These are phyloP conservation scores for Huso huso DNA, from an alignment of 2,797 vertebrate genomes.

Conservation along the genomic window DNA sequence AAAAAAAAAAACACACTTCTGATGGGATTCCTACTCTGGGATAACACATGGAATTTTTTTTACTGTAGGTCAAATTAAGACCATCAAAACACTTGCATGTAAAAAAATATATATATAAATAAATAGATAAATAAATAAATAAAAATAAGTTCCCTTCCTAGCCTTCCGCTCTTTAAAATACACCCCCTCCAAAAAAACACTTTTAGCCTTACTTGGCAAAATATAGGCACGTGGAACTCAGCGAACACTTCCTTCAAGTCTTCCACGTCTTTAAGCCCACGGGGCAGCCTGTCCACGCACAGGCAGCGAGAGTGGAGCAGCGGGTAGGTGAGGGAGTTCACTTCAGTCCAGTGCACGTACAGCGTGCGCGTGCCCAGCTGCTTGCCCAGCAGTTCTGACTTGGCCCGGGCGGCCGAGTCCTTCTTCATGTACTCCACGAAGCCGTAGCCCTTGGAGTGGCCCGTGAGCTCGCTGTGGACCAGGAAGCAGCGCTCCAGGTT, in stretches of 20 bases:
- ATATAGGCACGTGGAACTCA: slow-evolving; percentile 55
- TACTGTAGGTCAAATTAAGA: too few relatives aligned
- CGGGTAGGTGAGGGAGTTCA: slow-evolving; percentile 67
- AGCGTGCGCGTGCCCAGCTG: slow-evolving; percentile 80
- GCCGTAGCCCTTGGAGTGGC: slow-evolving; percentile 87
- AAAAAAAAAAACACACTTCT: neutral
- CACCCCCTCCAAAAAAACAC: too few relatives aligned
- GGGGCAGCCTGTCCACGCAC: slow-evolving; percentile 76
- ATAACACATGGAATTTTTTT: neutral
- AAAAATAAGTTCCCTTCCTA: too few relatives aligned
- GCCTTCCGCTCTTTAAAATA: too few relatives aligned
- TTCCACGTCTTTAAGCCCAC: slow-evolving; percentile 60
- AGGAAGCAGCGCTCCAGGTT: slow-evolving; percentile 88
- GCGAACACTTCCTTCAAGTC: slow-evolving; percentile 63
- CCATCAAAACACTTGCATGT: too few relatives aligned
- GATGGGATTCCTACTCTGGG: neutral
- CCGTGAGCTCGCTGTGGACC: slow-evolving; percentile 70
- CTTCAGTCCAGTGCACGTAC: slow-evolving; percentile 91
- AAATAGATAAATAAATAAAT: too few relatives aligned
- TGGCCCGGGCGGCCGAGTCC: slow-evolving; percentile 82
- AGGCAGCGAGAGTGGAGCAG: slow-evolving; percentile 80
- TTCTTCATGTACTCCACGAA: slow-evolving; percentile 97
- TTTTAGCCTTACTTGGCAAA: slow-evolving; percentile 73
- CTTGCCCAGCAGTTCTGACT: slow-evolving; percentile 81
- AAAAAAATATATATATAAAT: too few relatives aligned